These are phyloP conservation scores for Stegostoma tigrinum DNA, from an alignment of 2,113 vertebrate genomes.

Conservation along the genomic window DNA sequence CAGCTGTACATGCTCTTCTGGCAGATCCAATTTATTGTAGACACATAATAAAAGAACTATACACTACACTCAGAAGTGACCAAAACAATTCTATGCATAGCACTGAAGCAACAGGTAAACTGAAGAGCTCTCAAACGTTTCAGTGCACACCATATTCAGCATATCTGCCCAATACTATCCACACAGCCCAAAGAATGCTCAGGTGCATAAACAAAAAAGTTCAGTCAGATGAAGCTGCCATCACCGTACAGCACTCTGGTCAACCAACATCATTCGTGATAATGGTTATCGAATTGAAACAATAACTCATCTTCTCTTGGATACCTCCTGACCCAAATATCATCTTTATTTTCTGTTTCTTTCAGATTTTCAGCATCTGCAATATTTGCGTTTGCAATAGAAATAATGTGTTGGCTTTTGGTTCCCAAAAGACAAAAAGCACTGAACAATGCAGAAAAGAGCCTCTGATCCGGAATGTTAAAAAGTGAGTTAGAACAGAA, in stretches of 20 bases:
- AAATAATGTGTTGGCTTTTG: not conserved
- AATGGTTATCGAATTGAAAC: no score
- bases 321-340: not conserved
- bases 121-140: not conserved
- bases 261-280: not conserved
- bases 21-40: not conserved
- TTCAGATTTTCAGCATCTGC: not conserved
- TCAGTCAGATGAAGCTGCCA: not conserved
- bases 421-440: not conserved
- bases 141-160: not conserved
- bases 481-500: not conserved
- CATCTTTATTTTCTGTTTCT: no score
- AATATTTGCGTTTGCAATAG: not conserved
- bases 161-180: not conserved
- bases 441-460: not conserved
- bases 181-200: not conserved
- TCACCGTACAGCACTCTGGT: not conserved
- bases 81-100: not conserved
- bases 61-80: not conserved
- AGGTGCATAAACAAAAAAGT: not conserved
- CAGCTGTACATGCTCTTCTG: not conserved
- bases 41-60: no score
- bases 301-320: not conserved
- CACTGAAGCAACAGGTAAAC: not conserved
- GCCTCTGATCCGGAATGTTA: not conserved